Evolutionary conservation across 2,888 invertebrate genomes (phyloP), one percentile per base, ranked within the genome.

Genomic region (Drosophila nigricruria): DNA sequence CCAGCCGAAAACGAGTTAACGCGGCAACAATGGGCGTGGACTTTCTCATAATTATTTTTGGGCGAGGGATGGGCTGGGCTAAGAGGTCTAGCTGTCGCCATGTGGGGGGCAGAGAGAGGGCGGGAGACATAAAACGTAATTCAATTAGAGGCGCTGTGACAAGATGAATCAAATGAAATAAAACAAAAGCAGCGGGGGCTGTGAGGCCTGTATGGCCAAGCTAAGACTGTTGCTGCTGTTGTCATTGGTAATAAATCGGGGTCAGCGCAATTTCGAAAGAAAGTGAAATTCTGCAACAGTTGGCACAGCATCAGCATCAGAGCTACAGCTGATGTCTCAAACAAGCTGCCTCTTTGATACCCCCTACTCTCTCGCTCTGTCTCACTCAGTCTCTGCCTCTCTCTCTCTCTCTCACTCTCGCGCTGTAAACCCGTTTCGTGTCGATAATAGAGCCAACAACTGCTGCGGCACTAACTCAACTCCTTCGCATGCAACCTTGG

Each of bases 261-360:
- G 90, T 89, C 90, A 83, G 78, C 85, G 83, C 81, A 88, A 90
- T 88, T 87, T 87, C 81, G 78, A 89, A 89, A 89, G 90, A 90
- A 90, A 90, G 90, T 89, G 90, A 90, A 90, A 90, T 88, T 86
- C 85, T 86, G 78, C 83, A 84, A 78, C 72, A 73, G 83, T 70
- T 84, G 78, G 30, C 30, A 30, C 30, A 30, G 58, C 52, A 30
- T 54, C 52, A 60, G 54, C 47, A 12, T 50, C 67, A 63, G 65
- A 63, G 66, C 63, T 30, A 68, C 74, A 75, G 85, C 85, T 79
- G 85, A 79, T 77, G 69, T 63, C 72, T 73, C 56, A 47, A 59
- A 68, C 76, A 30, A 56, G 59, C 61, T 53, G 23, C n/a, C 53
- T 43, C 66, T 20, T 23, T 20, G 23, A 50, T n/a, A 53, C 53